These are phyloP conservation scores for Samia ricini DNA, from an alignment of 1,140 invertebrate species.

Conservation along the genomic window DNA sequence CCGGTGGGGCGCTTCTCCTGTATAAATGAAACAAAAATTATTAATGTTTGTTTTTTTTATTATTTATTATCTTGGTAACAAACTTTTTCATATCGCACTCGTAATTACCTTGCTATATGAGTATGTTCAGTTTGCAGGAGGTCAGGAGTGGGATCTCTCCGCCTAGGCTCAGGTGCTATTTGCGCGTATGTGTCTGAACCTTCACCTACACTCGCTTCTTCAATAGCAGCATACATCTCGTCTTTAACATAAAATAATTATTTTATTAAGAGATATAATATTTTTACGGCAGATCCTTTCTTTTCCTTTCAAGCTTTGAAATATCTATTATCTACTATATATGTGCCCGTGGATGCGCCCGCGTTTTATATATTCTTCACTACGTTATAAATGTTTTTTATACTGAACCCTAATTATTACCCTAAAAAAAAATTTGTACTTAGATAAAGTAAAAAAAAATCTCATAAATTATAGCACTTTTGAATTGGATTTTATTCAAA, in stretches of 20 bases:
- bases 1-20: conserved; percentile 64
- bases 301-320: too few species aligned
- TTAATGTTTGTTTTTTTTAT: background rate
- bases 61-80: background rate
- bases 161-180: conserved; percentile 82
- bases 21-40: conserved; percentile 18
- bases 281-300: too few species aligned
- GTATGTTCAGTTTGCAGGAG: conserved; percentile 15
- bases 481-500: too few species aligned
- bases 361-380: too few species aligned
- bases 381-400: too few species aligned
- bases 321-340: too few species aligned
- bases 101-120: conserved; percentile 22
- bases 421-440: too few species aligned
- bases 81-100: background rate
- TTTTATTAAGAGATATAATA: too few species aligned
- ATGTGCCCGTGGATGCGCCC: too few species aligned
- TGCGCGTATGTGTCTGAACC: conserved; percentile 94
- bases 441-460: too few species aligned
- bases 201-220: conserved; percentile 83
- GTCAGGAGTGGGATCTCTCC: conserved; percentile 28
- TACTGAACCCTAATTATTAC: too few species aligned
- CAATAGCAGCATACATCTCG: conserved; percentile 94
- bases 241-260: conserved; percentile 73
- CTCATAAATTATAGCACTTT: too few species aligned